phyloP scores from a whole-genome alignment of 92 coral and sea anemone species.

The Isaurus tuberculatus region DNA sequence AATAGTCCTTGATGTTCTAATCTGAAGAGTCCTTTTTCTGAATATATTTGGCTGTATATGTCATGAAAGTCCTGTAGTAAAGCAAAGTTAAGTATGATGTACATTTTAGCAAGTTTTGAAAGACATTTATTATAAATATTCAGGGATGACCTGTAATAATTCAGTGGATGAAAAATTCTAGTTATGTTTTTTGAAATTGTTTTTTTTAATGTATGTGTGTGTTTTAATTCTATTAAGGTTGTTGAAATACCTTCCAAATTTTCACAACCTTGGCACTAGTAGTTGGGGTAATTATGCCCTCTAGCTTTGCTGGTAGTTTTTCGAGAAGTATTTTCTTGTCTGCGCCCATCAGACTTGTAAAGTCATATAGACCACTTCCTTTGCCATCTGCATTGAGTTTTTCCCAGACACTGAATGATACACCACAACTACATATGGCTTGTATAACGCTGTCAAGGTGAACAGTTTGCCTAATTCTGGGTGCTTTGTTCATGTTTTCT shows the following conservation, averaged over 20 bases:
- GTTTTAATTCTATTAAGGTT: no score
- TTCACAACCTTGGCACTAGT: conserved; percentile 61
- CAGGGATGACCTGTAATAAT: no score
- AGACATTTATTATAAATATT: no score
- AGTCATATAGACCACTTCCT: conserved; percentile 65
- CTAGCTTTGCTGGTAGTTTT: conserved; percentile 63
- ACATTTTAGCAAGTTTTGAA: no score
- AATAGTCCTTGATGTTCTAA: conserved; percentile 54
- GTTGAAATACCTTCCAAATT: conserved; percentile 67
- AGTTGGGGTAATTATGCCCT: conserved; percentile 60
- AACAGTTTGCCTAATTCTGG: conserved; percentile 38
- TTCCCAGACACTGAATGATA: conserved; percentile 69
- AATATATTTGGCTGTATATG: conserved; percentile 36
- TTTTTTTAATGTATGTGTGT: no score
- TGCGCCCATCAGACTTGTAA: conserved; percentile 72
- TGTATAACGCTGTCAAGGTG: conserved; percentile 57
- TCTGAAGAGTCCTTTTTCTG: conserved; percentile 65
- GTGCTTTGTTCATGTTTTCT: conserved; percentile 64
- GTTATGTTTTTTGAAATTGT: no score
- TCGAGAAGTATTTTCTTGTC: conserved; percentile 65
- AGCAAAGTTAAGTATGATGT: no score
- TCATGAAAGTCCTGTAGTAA: no score
- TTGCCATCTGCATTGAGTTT: conserved; percentile 71
- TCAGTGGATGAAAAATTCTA: no score
- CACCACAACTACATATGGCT: conserved; percentile 70